Percentiles rank a stretch among this genome's conserved stretches.
phyloP scores from a whole-genome alignment of 2,888 invertebrate species.

The Notodromas monacha region DNA sequence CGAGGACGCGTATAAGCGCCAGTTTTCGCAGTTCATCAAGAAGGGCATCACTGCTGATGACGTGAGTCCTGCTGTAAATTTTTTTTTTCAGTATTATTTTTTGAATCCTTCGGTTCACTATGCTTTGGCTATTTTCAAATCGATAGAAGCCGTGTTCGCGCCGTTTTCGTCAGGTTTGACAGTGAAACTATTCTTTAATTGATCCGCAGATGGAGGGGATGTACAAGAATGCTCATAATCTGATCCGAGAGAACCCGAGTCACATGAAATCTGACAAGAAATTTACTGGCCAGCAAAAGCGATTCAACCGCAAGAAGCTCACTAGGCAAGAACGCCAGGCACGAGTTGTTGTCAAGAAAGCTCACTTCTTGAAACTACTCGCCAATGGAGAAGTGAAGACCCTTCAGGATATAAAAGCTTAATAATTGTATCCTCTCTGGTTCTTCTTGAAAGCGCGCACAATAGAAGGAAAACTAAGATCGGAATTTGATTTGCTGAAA shows the following conservation, averaged over 20 bases:
- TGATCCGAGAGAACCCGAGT: slow-evolving; percentile 55
- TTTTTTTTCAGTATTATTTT: no score
- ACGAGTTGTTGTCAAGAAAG: slow-evolving; percentile 61
- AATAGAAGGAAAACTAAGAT: no score
- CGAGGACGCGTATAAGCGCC: slow-evolving; percentile 84
- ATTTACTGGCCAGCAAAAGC: slow-evolving; percentile 28
- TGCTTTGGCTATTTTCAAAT: neutral
- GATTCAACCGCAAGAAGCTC: slow-evolving; percentile 66
- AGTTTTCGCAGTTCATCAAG: slow-evolving; percentile 84
- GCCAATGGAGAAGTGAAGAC: slow-evolving; percentile 13
- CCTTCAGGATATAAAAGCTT: no score
- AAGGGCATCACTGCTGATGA: slow-evolving; percentile 53
- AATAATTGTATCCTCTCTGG: no score
- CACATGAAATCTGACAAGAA: slow-evolving; percentile 14
- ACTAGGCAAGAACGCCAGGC: slow-evolving; percentile 21
- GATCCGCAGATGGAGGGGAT: slow-evolving; percentile 40
- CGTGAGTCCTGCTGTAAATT: slow-evolving; percentile 23
- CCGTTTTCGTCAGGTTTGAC: no score
- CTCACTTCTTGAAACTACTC: slow-evolving; percentile 39
- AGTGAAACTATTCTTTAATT: no score
- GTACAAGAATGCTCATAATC: slow-evolving; percentile 81
- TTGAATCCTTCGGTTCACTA: no score
- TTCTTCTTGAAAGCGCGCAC: no score
- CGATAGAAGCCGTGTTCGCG: no score
- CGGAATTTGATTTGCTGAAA: no score